A percentile compares a stretch with the other conserved stretches of the same genome.
Conservation (phyloP, 2,888 invertebrate genomes). For the Cecidostiba fungosa region DNA sequence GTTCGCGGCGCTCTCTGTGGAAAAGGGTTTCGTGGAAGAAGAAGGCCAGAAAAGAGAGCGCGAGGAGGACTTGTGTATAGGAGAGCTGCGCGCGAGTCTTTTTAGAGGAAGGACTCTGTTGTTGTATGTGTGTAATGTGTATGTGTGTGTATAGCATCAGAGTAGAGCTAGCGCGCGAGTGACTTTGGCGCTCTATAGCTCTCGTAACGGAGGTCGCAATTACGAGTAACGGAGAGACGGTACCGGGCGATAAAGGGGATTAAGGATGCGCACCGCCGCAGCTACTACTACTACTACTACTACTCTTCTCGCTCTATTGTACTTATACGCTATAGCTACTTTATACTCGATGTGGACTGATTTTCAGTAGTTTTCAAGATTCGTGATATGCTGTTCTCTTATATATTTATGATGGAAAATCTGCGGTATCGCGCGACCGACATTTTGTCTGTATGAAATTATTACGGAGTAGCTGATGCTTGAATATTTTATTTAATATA, state of each 20-base stretch:
- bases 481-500: no score
- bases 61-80: slow-evolving; percentile 5
- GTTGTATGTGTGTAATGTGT: background rate
- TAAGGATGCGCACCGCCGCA: slow-evolving; percentile 52
- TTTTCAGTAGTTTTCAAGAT: slow-evolving; percentile 1
- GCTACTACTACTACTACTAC: background rate
- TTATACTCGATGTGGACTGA: background rate
- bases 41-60: slow-evolving; percentile 36
- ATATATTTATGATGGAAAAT: no score
- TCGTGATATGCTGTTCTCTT: background rate
- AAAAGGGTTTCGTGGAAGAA: slow-evolving; percentile 63
- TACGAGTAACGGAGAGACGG: slow-evolving; percentile 63
- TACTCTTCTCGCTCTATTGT: background rate
- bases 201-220: slow-evolving; percentile 62
- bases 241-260: slow-evolving; percentile 58
- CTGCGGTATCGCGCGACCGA: background rate
- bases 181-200: slow-evolving; percentile 39
- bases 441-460: no score
- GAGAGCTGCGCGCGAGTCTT: slow-evolving; percentile 5
- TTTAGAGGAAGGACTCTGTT: slow-evolving; percentile 28
- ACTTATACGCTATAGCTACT: background rate
- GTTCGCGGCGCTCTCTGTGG: slow-evolving; percentile 54
- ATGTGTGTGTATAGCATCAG: background rate
- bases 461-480: background rate
- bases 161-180: background rate